These are phyloP conservation scores for Boloria euphrosyne DNA, from an alignment of 2,888 invertebrate species.

Conservation along the genomic window DNA sequence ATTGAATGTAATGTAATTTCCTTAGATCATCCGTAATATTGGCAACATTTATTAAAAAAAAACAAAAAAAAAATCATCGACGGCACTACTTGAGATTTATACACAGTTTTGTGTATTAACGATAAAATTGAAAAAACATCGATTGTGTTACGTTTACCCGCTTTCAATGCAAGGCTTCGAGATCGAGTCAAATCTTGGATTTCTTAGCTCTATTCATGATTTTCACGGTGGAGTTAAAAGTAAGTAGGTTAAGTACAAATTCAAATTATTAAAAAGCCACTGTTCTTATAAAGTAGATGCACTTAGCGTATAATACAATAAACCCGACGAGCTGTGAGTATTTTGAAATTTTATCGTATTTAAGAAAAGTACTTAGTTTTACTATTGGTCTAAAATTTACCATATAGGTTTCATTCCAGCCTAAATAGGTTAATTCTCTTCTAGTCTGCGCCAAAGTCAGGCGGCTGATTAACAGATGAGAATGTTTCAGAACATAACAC, in stretches of 20 bases:
- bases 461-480: conserved; percentile 49
- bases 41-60: conserved; percentile 53
- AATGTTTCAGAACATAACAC: conserved; percentile 45
- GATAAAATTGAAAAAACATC: conserved; percentile 33
- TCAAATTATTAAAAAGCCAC: conserved; percentile 80
- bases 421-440: conserved; percentile 72
- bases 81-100: conserved; percentile 39
- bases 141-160: conserved; percentile 35
- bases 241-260: conserved; percentile 81
- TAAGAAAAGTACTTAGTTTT: conserved; percentile 72
- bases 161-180: conserved; percentile 40
- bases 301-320: conserved; percentile 81
- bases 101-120: conserved; percentile 44
- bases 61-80: conserved; percentile 42
- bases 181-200: conserved; percentile 36
- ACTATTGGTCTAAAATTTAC: conserved; percentile 64
- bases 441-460: conserved; percentile 64
- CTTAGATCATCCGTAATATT: conserved; percentile 68
- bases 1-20: conserved; percentile 71
- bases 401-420: conserved; percentile 72
- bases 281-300: conserved; percentile 82
- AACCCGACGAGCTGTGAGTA: conserved; percentile 82
- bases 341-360: conserved; percentile 82
- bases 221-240: conserved; percentile 64
- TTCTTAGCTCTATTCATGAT: conserved; percentile 53